phyloP scores from a whole-genome alignment of 2,888 invertebrate genomes.

The Drosophila setosimentum region DNA sequence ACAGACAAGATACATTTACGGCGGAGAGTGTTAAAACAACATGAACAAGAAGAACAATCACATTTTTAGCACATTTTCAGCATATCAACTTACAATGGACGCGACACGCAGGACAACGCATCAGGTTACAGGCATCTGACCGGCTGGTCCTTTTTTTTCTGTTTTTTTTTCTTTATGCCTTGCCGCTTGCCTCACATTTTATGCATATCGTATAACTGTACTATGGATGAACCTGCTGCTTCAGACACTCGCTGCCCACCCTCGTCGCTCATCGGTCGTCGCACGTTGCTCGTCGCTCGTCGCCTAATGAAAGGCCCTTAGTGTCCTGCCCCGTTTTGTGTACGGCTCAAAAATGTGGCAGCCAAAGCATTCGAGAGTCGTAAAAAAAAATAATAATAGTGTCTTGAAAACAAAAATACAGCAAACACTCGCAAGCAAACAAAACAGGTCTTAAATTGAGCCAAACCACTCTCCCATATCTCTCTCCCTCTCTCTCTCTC shows the following conservation, averaged over 20 bases:
- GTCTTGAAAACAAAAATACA: conserved; percentile 33
- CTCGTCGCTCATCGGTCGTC: conserved; percentile 42
- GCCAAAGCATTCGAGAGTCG: conserved; percentile 61
- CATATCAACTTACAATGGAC: conserved; percentile 73
- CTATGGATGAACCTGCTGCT: conserved; percentile 14
- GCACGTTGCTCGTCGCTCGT: conserved; percentile 19
- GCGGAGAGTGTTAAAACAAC: conserved; percentile 38
- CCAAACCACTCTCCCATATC: conserved; percentile 34
- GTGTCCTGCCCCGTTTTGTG: conserved; percentile 46
- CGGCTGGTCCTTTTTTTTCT: conserved; percentile 16
- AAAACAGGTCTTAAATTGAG: conserved; percentile 63
- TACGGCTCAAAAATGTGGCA: conserved; percentile 68
- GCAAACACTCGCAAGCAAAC: conserved; percentile 1
- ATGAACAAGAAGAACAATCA: conserved; percentile 40
- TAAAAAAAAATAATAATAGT: conserved; percentile 80
- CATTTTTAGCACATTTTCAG: conserved; percentile 80
- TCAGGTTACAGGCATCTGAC: conserved; percentile 64
- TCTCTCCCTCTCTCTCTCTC: conserved; percentile 12
- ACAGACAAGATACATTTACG: conserved; percentile 39
- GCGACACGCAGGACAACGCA: conserved; percentile 63
- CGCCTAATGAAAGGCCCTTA: conserved; percentile 74
- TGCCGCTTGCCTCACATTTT: conserved; percentile 33
- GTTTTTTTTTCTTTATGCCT: neutral
- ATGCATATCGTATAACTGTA: conserved; percentile 70
- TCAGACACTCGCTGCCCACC: conserved; percentile 55